Conservation (phyloP, 2,888 invertebrate species). For the Carterocephalus palaemon region DNA sequence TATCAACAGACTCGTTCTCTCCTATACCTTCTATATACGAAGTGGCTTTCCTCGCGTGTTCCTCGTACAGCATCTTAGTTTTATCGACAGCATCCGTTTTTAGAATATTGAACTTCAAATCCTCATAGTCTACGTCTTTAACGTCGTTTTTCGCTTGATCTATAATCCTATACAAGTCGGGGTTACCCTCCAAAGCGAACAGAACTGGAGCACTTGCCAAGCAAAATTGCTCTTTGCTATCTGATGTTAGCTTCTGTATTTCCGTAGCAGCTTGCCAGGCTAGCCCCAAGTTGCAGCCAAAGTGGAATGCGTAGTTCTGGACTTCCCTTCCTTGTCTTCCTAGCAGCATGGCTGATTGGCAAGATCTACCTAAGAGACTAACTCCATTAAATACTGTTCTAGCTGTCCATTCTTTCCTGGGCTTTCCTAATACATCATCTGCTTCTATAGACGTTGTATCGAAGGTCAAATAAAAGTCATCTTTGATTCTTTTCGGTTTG, state of each 20-base stretch:
- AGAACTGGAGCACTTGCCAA: conserved; percentile 90
- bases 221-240: conserved; percentile 83
- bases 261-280: conserved; percentile 86
- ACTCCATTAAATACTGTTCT: conserved; percentile 85
- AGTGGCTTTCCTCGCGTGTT: conserved; percentile 64
- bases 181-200: conserved; percentile 88
- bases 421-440: conserved; percentile 74
- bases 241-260: conserved; percentile 71
- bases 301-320: conserved; percentile 86
- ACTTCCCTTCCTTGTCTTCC: conserved; percentile 83
- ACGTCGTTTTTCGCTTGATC: conserved; percentile 83
- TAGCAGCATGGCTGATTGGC: conserved; percentile 87
- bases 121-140: conserved; percentile 83
- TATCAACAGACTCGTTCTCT: conserved; percentile 64
- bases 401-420: conserved; percentile 85
- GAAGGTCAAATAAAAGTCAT: conserved; percentile 58
- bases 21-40: conserved; percentile 61
- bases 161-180: conserved; percentile 80
- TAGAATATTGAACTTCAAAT: conserved; percentile 71
- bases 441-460: conserved; percentile 60
- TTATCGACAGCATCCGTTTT: conserved; percentile 69
- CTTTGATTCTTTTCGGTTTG: conserved; percentile 66
- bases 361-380: conserved; percentile 83
- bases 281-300: conserved; percentile 89
- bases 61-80: conserved; percentile 61